Evolutionary conservation across 2,797 vertebrate species (phyloP), one percentile per base, ranked within the genome.

Genomic region (Myotis planiceps): DNA sequence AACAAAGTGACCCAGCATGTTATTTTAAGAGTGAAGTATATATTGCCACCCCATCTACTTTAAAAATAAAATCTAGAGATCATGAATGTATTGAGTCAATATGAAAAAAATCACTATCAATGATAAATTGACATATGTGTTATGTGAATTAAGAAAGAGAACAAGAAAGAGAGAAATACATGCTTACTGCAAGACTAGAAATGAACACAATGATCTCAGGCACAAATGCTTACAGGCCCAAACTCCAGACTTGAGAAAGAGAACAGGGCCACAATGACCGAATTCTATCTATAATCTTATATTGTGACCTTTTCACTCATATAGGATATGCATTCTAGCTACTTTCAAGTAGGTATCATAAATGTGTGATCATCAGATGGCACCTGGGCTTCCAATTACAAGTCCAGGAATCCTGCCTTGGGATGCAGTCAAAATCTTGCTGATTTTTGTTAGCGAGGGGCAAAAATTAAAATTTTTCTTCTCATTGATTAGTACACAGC

Each of bases 61-160:
- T 55, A 71, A 96, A 92, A 49, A 69, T 81, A 72, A 96, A 91
- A 78, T 65, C 68, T 66, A 58, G 55, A 92, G 27, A 84, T 47
- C 9, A 69, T 32, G 32, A 29, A 53, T 51, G 1, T 34, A 32
- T 71, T 49, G 83, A 75, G 10, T 27, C 7, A 80, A 55, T 65
- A 94, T 75, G 89, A 29, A 39, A 93, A 80, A 81, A 89, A 51
- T 34, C 27, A 76, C 51, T 10, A 47, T 83, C 12, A 87, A 42
- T 55, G 45, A 49, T 66, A 45, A 81, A 47, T 23, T 47, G 45
- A 39, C n/a, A 63, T 71, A 51, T 25, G 42, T 53, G 29, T 9
- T 79, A 72, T 42, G 16, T 76, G n/a, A 90, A 79, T 55, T 63
- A 51, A 85, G 27, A 68, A 84, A 32, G 32, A 60, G 6, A n/a